phyloP scores from a whole-genome alignment of 2,888 invertebrate genomes.

The Opisthograptis luteolata region DNA sequence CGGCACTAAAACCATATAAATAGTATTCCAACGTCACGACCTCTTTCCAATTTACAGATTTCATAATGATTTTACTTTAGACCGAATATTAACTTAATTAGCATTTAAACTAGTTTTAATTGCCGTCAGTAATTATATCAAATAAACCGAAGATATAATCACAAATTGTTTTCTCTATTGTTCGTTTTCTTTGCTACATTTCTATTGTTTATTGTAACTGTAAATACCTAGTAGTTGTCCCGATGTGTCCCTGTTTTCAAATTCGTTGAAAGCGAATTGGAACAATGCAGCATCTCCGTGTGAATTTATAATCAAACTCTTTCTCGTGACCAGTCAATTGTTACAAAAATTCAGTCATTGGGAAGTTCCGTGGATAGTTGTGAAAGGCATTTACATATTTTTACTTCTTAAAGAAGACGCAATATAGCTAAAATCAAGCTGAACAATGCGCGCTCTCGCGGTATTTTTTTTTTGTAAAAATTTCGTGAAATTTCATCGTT shows the following conservation, averaged over 20 bases:
- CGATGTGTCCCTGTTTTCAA: conserved; percentile 11
- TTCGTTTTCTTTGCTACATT: background rate
- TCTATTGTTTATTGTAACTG: too few species aligned
- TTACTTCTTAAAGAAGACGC: too few species aligned
- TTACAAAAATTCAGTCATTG: conserved; percentile 1
- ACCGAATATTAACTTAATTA: too few species aligned
- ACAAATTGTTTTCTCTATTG: background rate
- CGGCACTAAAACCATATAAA: background rate
- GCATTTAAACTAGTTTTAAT: too few species aligned
- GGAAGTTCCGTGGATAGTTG: conserved; percentile 2
- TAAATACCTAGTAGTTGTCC: too few species aligned
- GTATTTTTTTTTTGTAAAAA: too few species aligned
- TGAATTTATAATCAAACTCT: conserved; percentile 10
- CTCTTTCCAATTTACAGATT: background rate
- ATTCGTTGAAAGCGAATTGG: conserved; percentile 14
- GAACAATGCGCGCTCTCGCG: too few species aligned
- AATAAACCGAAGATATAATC: background rate
- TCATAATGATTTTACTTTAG: too few species aligned
- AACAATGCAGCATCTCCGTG: conserved; percentile 12
- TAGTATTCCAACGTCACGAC: background rate
- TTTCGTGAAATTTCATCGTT: too few species aligned
- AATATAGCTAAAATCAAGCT: too few species aligned
- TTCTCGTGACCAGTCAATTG: conserved; percentile 18
- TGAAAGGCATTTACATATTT: conserved; percentile 2
- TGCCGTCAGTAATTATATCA: background rate